Evolutionary conservation across 2,113 vertebrate species (phyloP), one percentile per base, ranked within the genome.

Genomic region (Alligator mississippiensis): DNA sequence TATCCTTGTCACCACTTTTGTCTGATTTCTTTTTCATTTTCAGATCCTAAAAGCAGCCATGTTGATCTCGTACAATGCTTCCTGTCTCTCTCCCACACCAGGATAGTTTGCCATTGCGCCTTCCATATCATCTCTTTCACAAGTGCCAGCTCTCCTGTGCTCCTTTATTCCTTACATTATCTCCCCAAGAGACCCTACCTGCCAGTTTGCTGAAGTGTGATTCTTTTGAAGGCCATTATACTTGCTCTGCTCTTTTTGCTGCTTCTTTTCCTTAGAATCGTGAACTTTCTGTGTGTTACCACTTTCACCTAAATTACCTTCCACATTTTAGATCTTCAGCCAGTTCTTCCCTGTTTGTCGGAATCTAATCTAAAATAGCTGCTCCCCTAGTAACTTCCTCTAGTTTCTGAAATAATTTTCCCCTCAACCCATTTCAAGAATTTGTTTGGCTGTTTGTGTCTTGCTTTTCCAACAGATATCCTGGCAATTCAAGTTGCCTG

Each of bases 231-330:
- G 94, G 94, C 95, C 92, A 83, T 61, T 94, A 77, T 92, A 38
- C 57, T 91, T 84, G 85, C 89, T 38, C 72, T 64, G 1, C 72
- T 84, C 72, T 47, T 75, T 87, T 95, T 27, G 22, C 91, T 92
- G 82, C 77, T 28, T 61, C 80, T 79, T 82, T 94, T 91, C 91
- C 92, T 95, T 96, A 94, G 96, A 93, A 96, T 91, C 81, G 85
- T 0, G 68, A 92, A 22, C 80, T 78, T 88, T 95, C 95, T 91
- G 96, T 3, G 83, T 3, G 83, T 96, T 95, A 95, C 94, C 93
- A 95, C 92, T 95, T 95, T 55, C 93, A 97, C 95, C 96, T 93
- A 93, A 97, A 96, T 96, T 94, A 64, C 93, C 94, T 89, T 93
- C 93, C 92, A 94, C 91, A 92, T 82, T 93, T 47, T 92, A 88